A percentile compares a stretch with the other conserved stretches of the same genome.
Evolutionary conservation across 2,113 vertebrate genomes (phyloP).

Genomic region (Xiphorhynchus elegans): DNA sequence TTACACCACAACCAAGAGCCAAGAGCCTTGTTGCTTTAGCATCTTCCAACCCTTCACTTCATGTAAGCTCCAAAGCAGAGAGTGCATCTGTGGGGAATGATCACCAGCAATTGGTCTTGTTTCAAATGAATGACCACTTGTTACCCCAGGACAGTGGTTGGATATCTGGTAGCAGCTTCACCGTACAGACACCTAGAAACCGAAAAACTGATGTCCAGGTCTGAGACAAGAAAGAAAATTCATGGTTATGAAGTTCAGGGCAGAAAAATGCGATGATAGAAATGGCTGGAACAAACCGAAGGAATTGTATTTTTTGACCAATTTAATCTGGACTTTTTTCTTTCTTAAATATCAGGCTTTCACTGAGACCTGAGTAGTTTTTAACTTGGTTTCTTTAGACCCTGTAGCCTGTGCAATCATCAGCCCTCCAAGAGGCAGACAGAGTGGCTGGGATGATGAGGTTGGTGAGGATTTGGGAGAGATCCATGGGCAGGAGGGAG

Average conservation of each 20-base stretch:
- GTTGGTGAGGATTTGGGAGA: not conserved
- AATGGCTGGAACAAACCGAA: not conserved
- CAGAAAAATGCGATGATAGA: not conserved
- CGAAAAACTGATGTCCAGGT: not conserved
- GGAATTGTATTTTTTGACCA: fast-evolving
- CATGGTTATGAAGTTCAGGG: not conserved
- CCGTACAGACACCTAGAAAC: not conserved
- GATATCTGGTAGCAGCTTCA: not conserved
- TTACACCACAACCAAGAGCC: not conserved
- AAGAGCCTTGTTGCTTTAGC: not conserved
- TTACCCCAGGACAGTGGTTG: not conserved
- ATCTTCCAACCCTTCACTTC: not conserved
- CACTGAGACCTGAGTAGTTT: not conserved
- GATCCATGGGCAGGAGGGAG: not conserved
- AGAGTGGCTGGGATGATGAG: not conserved
- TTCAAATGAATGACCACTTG: not conserved
- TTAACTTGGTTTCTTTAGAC: not conserved
- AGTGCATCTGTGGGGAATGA: fast-evolving
- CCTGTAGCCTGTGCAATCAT: not conserved
- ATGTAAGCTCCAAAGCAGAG: not conserved
- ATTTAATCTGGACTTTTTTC: not conserved
- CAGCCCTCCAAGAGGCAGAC: not conserved
- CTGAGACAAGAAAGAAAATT: not conserved
- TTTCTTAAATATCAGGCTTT: not conserved
- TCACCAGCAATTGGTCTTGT: not conserved